These are phyloP conservation scores for Myotis vivesi DNA, from an alignment of 2,797 vertebrate species.

Conservation along the genomic window DNA sequence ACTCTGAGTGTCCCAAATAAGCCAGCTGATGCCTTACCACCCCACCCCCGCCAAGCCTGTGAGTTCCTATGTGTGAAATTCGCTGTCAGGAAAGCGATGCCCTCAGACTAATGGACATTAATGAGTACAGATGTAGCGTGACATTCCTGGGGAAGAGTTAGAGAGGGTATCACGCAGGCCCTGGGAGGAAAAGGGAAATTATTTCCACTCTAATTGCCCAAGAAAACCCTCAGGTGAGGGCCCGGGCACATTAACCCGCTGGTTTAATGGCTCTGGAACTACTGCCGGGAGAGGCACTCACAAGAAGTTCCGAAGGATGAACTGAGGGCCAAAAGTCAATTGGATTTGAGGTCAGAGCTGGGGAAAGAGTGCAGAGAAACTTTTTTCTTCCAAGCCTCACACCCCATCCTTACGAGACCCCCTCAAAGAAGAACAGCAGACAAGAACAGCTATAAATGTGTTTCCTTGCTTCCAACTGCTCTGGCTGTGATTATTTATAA, in stretches of 20 bases:
- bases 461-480: constrained; percentile 30
- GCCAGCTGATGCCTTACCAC: not conserved
- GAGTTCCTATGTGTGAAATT: constrained; percentile 35
- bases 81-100: constrained; percentile 50
- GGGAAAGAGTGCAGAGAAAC: not conserved
- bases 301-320: constrained; percentile 26
- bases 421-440: not conserved
- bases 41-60: not conserved
- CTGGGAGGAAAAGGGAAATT: constrained; percentile 45
- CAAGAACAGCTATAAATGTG: constrained; percentile 35
- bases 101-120: constrained; percentile 26
- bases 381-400: not conserved
- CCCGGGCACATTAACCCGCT: not conserved
- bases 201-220: constrained; percentile 55
- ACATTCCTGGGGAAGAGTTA: constrained; percentile 28
- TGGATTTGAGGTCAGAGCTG: constrained; percentile 35
- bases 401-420: rapidly evolving
- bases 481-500: constrained; percentile 71
- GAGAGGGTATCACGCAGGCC: not conserved
- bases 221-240: not conserved
- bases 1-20: not conserved
- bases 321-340: not conserved
- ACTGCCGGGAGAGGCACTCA: not conserved
- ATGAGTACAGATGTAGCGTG: constrained; percentile 32
- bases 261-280: constrained; percentile 16